Evolutionary conservation across 1,140 invertebrate species (phyloP), one percentile per base, ranked within the genome.

Genomic region (Ceratina japonica): DNA sequence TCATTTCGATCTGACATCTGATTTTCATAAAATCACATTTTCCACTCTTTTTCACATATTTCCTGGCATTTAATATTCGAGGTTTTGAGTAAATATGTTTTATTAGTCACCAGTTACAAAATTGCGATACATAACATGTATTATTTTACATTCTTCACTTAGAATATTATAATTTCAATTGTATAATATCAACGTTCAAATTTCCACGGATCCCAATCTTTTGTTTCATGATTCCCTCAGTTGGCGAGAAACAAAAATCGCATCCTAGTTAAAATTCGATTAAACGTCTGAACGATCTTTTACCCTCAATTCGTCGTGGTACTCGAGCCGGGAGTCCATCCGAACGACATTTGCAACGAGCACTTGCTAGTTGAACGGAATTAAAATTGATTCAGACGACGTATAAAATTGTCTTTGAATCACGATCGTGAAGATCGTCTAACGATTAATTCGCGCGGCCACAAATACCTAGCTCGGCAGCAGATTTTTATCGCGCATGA

Each of bases 81-180:
- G 3, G n/a, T 62, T 31, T 54, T 0, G 56, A 18, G 22, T 62
- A 59, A 37, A 51, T 52, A 37, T 15, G 37, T 51, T 62, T 76
- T 52, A 76, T 22, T 70, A 13, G 44, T 52, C 16, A 70, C n/a
- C 24, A 70, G 58, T 10, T 70, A 37, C 4, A 51, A 37, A 44
- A 71, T 49, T 71, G 0, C 10, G 22, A n/a, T 13, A 27, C 16
- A 22, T 71, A 20, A 69, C 31, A 16, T 59, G 51, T 16, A 27
- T 37, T 68, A 18, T 49, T 49, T 18, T 16, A 22, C 10, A 24
- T 16, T 24, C 68, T 61, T 62, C 15, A 5, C 20, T 37, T 16
- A 8, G 18, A 54, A 27, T 52, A 37, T 63, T 16, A 65, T 56
- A 56, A 18, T 56, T 56, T 13, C 44, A 68, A 56, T 12, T 3